These are phyloP conservation scores for Oligia fasciuncula DNA, from an alignment of 2,888 invertebrate species.

Conservation along the genomic window DNA sequence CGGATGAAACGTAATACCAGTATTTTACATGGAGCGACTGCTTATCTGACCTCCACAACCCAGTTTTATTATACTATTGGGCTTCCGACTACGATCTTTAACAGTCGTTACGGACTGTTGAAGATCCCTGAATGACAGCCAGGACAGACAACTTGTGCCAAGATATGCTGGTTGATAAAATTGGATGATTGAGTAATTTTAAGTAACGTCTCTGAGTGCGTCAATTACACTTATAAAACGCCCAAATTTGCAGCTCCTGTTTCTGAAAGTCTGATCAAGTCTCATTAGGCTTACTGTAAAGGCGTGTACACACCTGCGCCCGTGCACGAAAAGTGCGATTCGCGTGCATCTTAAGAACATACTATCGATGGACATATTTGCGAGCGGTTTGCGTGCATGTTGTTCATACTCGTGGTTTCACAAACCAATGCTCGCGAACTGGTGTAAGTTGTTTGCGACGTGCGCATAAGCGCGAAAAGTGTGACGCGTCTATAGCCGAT, in stretches of 20 bases:
- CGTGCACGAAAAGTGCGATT: neutral
- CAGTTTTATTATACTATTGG: too few relatives aligned
- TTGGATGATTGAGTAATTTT: too few relatives aligned
- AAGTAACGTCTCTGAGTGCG: too few relatives aligned
- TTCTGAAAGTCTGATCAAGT: neutral
- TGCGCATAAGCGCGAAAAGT: neutral
- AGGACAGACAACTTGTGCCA: too few relatives aligned
- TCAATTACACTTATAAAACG: neutral
- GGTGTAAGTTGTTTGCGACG: neutral
- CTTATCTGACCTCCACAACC: too few relatives aligned
- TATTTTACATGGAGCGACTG: too few relatives aligned
- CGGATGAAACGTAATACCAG: too few relatives aligned
- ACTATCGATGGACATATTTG: neutral
- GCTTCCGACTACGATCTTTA: too few relatives aligned
- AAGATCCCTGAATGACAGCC: too few relatives aligned
- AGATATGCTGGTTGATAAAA: too few relatives aligned
- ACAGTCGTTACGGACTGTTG: too few relatives aligned
- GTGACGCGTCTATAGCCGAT: neutral
- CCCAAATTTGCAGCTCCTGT: neutral
- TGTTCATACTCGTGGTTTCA: neutral
- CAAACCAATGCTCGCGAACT: neutral
- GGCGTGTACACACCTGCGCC: neutral
- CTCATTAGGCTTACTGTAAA: neutral
- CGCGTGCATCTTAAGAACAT: neutral
- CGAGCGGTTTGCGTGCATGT: neutral